Conservation (phyloP, 1,140 invertebrate genomes). For the Hylaeus anthracinus region DNA sequence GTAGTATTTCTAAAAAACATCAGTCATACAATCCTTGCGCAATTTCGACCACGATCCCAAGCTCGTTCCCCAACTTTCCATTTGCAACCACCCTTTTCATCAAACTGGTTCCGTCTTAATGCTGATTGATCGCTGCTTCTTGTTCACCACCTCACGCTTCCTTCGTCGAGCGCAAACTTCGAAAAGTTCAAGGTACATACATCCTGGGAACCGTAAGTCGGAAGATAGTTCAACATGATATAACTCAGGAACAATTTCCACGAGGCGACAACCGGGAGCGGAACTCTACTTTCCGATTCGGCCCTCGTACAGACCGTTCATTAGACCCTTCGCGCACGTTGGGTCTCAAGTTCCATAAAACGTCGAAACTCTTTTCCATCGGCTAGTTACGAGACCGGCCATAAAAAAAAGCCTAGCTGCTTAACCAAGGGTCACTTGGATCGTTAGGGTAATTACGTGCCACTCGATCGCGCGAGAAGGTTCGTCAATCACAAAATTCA, state of each 20-base stretch:
- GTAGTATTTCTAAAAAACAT: too few species aligned
- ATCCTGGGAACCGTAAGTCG: slow-evolving; percentile 19
- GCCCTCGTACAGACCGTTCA: slow-evolving; percentile 45
- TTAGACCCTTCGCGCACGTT: slow-evolving; percentile 36
- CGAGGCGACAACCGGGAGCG: slow-evolving; percentile 39
- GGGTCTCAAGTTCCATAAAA: slow-evolving; percentile 12
- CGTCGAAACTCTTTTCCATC: slow-evolving; percentile 5
- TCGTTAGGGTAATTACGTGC: neutral
- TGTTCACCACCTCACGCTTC: slow-evolving; percentile 41
- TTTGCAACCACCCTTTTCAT: slow-evolving; percentile 7
- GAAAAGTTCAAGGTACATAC: slow-evolving; percentile 50
- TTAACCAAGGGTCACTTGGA: slow-evolving; percentile 2
- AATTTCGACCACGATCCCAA: neutral
- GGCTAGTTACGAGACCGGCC: neutral
- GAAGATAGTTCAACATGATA: slow-evolving; percentile 40
- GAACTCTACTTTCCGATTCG: slow-evolving; percentile 50
- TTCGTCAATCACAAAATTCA: neutral
- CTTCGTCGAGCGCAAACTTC: slow-evolving; percentile 41
- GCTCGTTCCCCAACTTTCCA: slow-evolving; percentile 10
- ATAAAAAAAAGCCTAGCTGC: neutral
- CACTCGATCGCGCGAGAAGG: too few species aligned
- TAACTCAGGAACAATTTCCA: slow-evolving; percentile 60
- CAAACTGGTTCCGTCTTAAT: slow-evolving; percentile 33
- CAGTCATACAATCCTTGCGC: too few species aligned
- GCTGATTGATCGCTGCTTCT: slow-evolving; percentile 43